Base-by-base conservation (phyloP, 2,113 vertebrate species). In the Psephotus haematonotus region DNA sequence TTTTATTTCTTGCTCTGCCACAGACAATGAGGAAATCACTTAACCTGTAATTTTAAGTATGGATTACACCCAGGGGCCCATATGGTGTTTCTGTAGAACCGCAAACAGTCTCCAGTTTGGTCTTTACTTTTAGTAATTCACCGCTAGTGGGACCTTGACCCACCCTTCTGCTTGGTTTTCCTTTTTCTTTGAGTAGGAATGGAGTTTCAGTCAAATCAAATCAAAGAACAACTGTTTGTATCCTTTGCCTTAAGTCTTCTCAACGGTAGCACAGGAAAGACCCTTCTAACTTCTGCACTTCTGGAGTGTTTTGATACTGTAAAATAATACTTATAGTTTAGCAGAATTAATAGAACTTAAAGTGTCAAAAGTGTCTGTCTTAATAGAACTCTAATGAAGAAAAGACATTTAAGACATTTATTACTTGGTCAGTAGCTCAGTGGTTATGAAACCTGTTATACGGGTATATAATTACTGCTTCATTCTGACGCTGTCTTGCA, bases 371-470 rank as follows among this genome's bases (percentile, higher is more conserved):
- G 18, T 65, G 13, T 67, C 85, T 80, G 69, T 47, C 63, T 86
- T 59, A 63, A 55, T 65, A 7, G 4, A 33, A 14, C n/a, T 69
- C 8, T 17, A 80, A 39, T 50, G 63, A 70, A 79, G 77, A 57
- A 82, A 74, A 70, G 17, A 12, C 8, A 31, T 78, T 71, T 72
- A 16, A 59, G 29, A 6, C 19, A 6, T 9, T 1, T 7, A 29
- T 68, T 52, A 17, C 22, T 82, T 60, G 81, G 37, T 53, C 81
- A 87, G 70, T 70, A 59, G 52, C 77, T 92, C 49, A 37, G 60
- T 68, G 76, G 47, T 84, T 92, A 39, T 3, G n/a, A 80, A 94
- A 94, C 92, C 92, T 92, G 80, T 92, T 91, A 6, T 9, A 86
- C 19, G 5, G 44, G 77, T 72, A 10, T 18, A 9, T 83, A 57